These are phyloP conservation scores for Cydia splendana DNA, from an alignment of 1,140 invertebrate genomes.

Conservation along the genomic window DNA sequence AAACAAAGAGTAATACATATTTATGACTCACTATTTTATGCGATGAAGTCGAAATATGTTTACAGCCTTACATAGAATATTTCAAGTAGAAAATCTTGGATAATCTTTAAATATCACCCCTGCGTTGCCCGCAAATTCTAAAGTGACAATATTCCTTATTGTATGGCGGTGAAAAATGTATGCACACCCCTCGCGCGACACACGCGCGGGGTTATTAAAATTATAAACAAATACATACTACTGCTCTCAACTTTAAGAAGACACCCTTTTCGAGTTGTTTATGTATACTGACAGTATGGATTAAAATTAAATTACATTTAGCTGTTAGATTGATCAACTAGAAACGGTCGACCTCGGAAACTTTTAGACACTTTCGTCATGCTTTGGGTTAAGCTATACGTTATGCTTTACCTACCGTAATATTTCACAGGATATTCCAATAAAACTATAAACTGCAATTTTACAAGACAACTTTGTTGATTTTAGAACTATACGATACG, in stretches of 20 bases:
- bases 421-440: no score
- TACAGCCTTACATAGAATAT: constrained; percentile 56
- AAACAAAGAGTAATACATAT: not conserved
- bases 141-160: constrained; percentile 76
- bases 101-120: constrained; percentile 73
- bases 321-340: not conserved
- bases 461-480: no score
- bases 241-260: constrained; percentile 58
- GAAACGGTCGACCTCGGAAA: no score
- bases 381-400: no score
- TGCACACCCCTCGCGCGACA: constrained; percentile 58
- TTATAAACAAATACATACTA: constrained; percentile 78
- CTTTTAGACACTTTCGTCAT: no score
- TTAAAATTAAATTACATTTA: not conserved
- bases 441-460: no score
- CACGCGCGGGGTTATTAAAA: constrained; percentile 75
- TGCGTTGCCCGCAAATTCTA: constrained; percentile 63
- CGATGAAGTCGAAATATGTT: constrained; percentile 52
- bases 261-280: constrained; percentile 52
- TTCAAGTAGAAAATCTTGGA: constrained; percentile 66
- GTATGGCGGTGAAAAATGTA: constrained; percentile 70
- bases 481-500: no score
- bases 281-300: constrained; percentile 36
- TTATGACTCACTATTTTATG: not conserved
- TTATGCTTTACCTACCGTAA: no score